Conservation (phyloP, 2,797 vertebrate species). For the Lacerta viridis region DNA sequence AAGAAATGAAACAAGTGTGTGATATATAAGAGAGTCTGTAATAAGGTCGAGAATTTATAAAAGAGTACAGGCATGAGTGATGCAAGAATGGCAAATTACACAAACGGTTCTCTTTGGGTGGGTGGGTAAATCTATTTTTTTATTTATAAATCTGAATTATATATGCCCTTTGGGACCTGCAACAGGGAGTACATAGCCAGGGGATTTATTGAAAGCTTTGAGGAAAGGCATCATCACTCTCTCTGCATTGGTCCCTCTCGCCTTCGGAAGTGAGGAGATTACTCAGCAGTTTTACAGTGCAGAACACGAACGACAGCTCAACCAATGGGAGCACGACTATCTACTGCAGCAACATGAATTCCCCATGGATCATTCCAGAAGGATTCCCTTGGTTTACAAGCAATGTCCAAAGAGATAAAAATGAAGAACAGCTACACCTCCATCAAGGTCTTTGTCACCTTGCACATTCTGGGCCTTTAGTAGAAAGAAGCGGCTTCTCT, state of each 20-base stretch:
- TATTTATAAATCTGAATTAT: slow-evolving; percentile 49
- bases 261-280: neutral
- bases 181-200: slow-evolving; percentile 11
- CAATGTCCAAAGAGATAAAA: neutral
- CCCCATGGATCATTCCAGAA: neutral
- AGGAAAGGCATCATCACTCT: neutral
- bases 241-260: neutral
- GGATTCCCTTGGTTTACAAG: neutral
- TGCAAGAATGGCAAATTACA: neutral
- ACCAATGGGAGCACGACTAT: neutral
- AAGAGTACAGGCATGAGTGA: neutral
- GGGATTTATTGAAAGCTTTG: slow-evolving; percentile 17
- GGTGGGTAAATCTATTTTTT: slow-evolving; percentile 25
- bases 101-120: neutral
- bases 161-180: slow-evolving; percentile 2
- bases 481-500: neutral
- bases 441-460: neutral
- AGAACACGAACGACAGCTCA: neutral
- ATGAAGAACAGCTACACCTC: neutral
- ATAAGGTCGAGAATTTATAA: no score
- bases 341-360: slow-evolving; percentile 26
- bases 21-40: neutral
- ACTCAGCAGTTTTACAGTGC: neutral
- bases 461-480: neutral
- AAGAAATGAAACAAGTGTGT: neutral